Evolutionary conservation across 92 coral and sea anemone genomes (phyloP).

Genomic region (Pocillopora meandrina): DNA sequence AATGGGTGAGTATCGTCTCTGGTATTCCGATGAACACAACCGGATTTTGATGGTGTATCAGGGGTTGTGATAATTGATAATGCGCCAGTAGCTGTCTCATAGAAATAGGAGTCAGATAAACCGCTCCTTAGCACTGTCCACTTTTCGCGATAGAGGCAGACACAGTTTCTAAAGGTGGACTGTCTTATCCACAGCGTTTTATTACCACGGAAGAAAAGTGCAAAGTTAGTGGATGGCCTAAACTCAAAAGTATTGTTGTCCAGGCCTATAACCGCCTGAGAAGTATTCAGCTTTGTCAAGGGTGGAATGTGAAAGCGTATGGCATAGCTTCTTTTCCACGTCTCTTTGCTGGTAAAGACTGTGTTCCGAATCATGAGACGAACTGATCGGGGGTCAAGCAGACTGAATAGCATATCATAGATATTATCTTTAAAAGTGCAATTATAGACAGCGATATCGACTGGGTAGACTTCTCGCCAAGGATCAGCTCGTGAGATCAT

Average conservation of each 20-base stretch:
- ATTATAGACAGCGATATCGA: neutral
- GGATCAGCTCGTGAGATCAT: neutral
- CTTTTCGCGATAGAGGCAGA: neutral
- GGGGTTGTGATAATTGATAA: slow-evolving; percentile 6
- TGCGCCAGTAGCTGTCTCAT: slow-evolving; percentile 15
- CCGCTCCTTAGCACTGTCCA: neutral
- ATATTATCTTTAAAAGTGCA: slow-evolving; percentile 22
- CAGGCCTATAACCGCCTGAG: slow-evolving; percentile 1
- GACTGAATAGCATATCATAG: slow-evolving; percentile 9
- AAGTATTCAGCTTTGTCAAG: neutral
- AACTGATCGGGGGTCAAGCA: slow-evolving; percentile 1
- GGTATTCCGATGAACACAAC: neutral
- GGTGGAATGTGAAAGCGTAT: slow-evolving; percentile 4
- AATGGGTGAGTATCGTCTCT: slow-evolving; percentile 7
- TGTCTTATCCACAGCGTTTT: slow-evolving; percentile 6
- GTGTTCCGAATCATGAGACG: slow-evolving; percentile 12
- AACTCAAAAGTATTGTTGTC: slow-evolving; percentile 34
- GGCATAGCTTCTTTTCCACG: neutral
- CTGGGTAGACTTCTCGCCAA: neutral
- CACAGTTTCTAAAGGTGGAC: slow-evolving; percentile 16
- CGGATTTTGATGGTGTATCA: neutral
- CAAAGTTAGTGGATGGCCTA: slow-evolving; percentile 7
- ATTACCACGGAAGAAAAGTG: neutral
- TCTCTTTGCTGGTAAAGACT: slow-evolving; percentile 5
- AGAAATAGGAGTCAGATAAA: neutral